These are phyloP conservation scores for Dicyrtoma fusca DNA, from an alignment of 2,888 invertebrate species.

Conservation along the genomic window DNA sequence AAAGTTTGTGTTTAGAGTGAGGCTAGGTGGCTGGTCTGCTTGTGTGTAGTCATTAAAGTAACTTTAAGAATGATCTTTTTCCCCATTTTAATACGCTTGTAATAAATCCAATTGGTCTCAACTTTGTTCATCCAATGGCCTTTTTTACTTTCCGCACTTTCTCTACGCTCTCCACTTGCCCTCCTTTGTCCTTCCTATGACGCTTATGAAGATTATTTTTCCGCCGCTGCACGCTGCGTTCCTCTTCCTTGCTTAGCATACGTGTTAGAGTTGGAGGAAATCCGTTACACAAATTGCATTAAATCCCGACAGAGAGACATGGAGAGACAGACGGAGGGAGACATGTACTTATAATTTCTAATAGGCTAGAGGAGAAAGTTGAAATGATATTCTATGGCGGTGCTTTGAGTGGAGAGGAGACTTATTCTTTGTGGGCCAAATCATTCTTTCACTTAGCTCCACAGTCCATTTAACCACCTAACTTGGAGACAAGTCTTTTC, in stretches of 20 bases:
- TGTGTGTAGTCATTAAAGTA: not conserved
- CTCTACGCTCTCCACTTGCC: no score
- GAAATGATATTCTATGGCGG: no score
- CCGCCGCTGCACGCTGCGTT: no score
- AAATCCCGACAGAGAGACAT: not conserved
- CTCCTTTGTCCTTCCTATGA: not conserved
- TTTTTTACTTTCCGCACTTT: not conserved
- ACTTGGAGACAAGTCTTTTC: slow-evolving; percentile 30
- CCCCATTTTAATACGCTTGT: slow-evolving; percentile 34
- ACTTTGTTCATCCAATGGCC: slow-evolving; percentile 13
- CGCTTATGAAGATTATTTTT: not conserved
- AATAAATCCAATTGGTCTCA: slow-evolving; percentile 40
- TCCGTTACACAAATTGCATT: not conserved
- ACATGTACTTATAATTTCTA: no score
- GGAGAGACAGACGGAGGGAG: slow-evolving; percentile 4
- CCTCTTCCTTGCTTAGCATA: not conserved
- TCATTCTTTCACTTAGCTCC: slow-evolving; percentile 31
- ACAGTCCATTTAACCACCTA: slow-evolving; percentile 38
- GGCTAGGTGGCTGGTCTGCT: no score
- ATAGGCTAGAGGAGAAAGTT: no score
- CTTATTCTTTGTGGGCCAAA: slow-evolving; percentile 34
- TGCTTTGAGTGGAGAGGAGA: slow-evolving; percentile 5
- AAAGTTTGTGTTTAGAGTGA: no score
- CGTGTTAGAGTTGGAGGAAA: not conserved
- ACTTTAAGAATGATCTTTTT: slow-evolving; percentile 23